Percentiles rank a stretch among this genome's conserved stretches.
Evolutionary conservation across 2,113 vertebrate species (phyloP).

Genomic region (Monopterus albus): DNA sequence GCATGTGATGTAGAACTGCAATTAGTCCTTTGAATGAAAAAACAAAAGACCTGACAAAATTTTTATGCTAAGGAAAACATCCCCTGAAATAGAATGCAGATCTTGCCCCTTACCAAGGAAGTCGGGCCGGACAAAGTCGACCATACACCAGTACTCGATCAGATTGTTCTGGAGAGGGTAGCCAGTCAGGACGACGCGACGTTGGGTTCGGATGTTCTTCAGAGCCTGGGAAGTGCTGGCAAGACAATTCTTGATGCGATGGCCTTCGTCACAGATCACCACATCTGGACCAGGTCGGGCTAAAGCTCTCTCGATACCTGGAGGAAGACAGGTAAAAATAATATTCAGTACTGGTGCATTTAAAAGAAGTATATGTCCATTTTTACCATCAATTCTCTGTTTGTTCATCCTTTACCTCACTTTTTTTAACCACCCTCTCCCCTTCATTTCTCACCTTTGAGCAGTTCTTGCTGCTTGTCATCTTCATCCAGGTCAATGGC

Average conservation of each 20-base stretch:
- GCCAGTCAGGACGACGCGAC: constrained; percentile 94
- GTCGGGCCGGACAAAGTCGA: constrained; percentile 96
- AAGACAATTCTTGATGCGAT: constrained; percentile 99
- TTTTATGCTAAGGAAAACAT: too few species aligned
- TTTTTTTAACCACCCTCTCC: background rate
- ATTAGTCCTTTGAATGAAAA: background rate
- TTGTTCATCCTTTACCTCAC: background rate
- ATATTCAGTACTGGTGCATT: background rate
- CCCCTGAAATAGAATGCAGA: background rate
- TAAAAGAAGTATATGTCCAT: background rate
- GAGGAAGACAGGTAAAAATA: background rate
- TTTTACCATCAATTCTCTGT: background rate
- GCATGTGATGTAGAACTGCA: background rate
- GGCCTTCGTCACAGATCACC: constrained; percentile 97
- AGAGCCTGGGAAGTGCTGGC: constrained; percentile 97
- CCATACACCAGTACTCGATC: constrained; percentile 99
- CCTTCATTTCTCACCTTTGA: constrained; percentile 84
- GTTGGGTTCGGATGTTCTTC: constrained; percentile 94
- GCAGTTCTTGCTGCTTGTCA: constrained; percentile 93
- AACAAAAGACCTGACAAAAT: too few species aligned
- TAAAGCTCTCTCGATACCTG: constrained; percentile 95
- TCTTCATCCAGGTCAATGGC: constrained; percentile 94
- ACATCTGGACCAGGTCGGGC: constrained; percentile 95
- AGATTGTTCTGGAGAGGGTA: constrained; percentile 99
- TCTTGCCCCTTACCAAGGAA: constrained; percentile 83